phyloP scores from a whole-genome alignment of 92 coral and sea anemone genomes.

The Actinernus sp. region DNA sequence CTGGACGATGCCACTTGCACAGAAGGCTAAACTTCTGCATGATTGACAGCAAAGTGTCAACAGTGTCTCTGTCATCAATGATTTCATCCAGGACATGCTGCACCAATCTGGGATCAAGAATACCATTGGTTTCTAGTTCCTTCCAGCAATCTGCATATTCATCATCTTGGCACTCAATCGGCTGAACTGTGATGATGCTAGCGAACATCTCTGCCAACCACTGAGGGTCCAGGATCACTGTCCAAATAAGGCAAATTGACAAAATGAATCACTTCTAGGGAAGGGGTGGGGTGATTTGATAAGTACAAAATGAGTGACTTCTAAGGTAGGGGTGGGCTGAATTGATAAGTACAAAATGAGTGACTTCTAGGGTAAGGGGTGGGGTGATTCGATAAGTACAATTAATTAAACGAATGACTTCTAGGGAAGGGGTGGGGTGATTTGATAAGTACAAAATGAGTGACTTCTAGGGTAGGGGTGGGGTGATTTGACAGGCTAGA shows the following conservation, averaged over 20 bases:
- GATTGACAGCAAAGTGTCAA: not conserved
- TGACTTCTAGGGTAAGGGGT: no score
- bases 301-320: no score
- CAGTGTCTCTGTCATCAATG: not conserved
- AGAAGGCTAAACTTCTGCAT: not conserved
- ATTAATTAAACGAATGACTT: no score
- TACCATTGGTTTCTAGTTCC: slow-evolving; percentile 42
- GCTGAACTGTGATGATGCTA: slow-evolving; percentile 57
- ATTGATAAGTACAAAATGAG: no score
- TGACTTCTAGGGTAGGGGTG: no score
- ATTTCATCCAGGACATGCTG: slow-evolving; percentile 21
- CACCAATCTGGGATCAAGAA: not conserved
- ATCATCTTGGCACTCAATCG: not conserved
- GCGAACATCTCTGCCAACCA: slow-evolving; percentile 69
- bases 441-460: no score
- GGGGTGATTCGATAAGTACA: no score
- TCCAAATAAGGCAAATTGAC: not conserved
- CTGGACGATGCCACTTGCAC: not conserved
- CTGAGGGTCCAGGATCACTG: slow-evolving; percentile 53
- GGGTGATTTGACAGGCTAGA: no score
- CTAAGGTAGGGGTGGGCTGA: no score
- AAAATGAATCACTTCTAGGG: no score
- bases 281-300: no score
- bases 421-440: no score
- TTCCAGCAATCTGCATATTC: slow-evolving; percentile 8